Evolutionary conservation across 2,797 vertebrate species (phyloP).

Genomic region (Coranthus polyacanthus): DNA sequence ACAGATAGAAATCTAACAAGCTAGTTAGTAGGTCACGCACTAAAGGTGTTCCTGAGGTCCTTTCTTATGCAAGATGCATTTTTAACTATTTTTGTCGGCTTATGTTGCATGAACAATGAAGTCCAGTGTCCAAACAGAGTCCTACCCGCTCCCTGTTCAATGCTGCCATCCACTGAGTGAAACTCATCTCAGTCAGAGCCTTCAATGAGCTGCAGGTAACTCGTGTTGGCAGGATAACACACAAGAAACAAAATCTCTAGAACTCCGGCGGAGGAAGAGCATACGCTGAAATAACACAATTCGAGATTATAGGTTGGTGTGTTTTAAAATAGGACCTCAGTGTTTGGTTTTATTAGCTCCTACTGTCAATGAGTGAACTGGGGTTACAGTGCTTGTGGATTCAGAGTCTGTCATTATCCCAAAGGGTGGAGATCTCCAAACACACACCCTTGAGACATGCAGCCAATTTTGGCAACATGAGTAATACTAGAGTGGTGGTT

Average conservation of each 20-base stretch:
- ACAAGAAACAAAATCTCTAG: background rate
- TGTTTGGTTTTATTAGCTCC: constrained; percentile 25
- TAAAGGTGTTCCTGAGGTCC: background rate
- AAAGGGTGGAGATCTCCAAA: constrained; percentile 70
- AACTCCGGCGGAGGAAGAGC: background rate
- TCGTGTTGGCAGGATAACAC: background rate
- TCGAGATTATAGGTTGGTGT: constrained; percentile 51
- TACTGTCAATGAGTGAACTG: constrained; percentile 43
- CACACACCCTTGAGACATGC: constrained; percentile 47
- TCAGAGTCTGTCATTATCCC: constrained; percentile 73
- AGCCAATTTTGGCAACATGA: constrained; percentile 57
- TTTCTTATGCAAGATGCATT: background rate
- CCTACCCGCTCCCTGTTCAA: constrained; percentile 23
- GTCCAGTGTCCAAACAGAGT: constrained; percentile 25
- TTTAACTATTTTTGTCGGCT: constrained; percentile 18
- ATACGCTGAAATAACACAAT: constrained; percentile 23
- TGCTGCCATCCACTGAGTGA: constrained; percentile 18
- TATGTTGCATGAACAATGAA: constrained; percentile 40
- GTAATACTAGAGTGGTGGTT: constrained; percentile 63
- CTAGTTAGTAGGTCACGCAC: background rate
- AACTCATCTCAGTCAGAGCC: constrained; percentile 32
- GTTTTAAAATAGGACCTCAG: constrained; percentile 30
- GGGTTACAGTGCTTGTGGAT: constrained; percentile 32
- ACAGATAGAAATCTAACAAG: background rate
- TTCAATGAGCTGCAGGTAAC: constrained; percentile 25